Evolutionary conservation across 1,140 invertebrate species (phyloP), one percentile per base, ranked within the genome.

Genomic region (Hestina assimilis): DNA sequence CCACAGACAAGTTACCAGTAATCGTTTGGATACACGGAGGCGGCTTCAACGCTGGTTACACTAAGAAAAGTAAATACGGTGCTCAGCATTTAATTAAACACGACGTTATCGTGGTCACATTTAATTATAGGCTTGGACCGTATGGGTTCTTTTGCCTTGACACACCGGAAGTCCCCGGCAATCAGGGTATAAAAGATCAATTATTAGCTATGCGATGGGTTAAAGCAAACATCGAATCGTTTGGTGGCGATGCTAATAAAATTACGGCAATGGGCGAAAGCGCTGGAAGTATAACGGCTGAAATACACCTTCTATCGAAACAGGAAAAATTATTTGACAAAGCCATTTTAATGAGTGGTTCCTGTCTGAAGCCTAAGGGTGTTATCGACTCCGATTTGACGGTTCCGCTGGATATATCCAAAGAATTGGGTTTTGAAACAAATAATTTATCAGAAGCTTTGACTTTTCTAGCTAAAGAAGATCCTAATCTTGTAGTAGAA

Each of bases 21-120:
- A 89, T 95, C 81, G 90, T 95, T 0, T 95, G 89, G 78, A 91
- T 95, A 19, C 92, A 94, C 72, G 94, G 94, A 3, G 94, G 94
- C 15, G 91, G 78, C 24, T 93, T 94, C 61, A 68, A 77, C 11
- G 51, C 72, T 2, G 92, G 92, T 1, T 92, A 91, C 3, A 70
- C 67, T 20, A 65, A 52, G 8, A 40, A 45, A 3, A 55, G 76
- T 8, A 26, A 84, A 0, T 90, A 90, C 58, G 84, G 88, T 2
- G 85, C 90, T 0, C 88, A 90, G 54, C 89, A 90, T 59, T 84
- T 93, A 7, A 66, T 91, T 4, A 75, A 89, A 26, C 85, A 91
- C 6, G 82, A 90, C 40, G 79, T 93, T 1, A 86, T 93, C 7
- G 71, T 92, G 2, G 91, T 93, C 0, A 89, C 89, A 0, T 58